Evolutionary conservation across 2,113 vertebrate genomes (phyloP), one percentile per base, ranked within the genome.

Genomic region (Charina bottae): DNA sequence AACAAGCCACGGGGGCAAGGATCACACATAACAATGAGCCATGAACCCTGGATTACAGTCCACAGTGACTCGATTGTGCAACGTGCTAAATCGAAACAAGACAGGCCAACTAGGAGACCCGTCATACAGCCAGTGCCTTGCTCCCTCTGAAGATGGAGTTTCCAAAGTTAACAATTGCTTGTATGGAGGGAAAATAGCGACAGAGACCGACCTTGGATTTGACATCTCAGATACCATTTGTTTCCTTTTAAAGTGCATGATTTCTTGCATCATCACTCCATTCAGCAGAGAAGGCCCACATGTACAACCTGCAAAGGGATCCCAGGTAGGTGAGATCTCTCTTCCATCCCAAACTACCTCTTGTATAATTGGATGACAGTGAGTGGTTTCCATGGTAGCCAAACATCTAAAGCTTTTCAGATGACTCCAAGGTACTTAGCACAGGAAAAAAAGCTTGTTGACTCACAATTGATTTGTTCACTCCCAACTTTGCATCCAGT

Each of bases 401-500:
- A 92, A 87, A 88, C 56, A 83, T 6, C 9, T 1, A 84, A 64
- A 33, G 85, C 87, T 93, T 95, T 95, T 90, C 89, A 4, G 84
- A n/a, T 15, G 56, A 33, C 93, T 93, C 68, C 93, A 90, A 89
- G 89, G 62, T 23, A 42, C 92, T 95, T 93, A 58, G 49, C 33
- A 89, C 92, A 94, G 62, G 13, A 93, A 28, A 24, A 1, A 93
- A 90, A 21, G n/a, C 6, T 89, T 8, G 56, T 92, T 89, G 90
- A 54, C 93, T 93, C 89, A 91, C 89, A 91, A 92, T 88, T 33
- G 55, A 85, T 93, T 93, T 92, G 90, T 90, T 95, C 89, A 94
- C 85, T 88, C 91, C 49, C 78, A 89, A 55, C 87, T 88, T 84
- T 37, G 62, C 59, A 90, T 92, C 64, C 62, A 89, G 64, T 90